Conservation (phyloP, 2,797 vertebrate species). For the Amblyraja radiata region DNA sequence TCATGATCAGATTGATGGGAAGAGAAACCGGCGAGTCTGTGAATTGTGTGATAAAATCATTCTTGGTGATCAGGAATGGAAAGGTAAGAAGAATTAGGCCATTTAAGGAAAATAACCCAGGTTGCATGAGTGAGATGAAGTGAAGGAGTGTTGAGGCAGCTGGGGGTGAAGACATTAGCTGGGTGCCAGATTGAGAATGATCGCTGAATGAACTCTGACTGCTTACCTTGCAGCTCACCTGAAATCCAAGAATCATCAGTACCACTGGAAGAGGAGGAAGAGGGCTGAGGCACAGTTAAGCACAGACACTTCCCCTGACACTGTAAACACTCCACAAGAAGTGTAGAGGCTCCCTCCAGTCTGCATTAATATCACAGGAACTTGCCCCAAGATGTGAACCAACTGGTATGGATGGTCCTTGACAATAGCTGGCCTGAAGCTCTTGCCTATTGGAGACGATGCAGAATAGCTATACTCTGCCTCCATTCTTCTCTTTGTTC, state of each 20-base stretch:
- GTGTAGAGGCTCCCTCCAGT: neutral
- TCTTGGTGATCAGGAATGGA: constrained; percentile 87
- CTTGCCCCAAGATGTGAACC: neutral
- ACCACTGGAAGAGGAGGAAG: constrained; percentile 73
- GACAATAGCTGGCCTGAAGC: neutral
- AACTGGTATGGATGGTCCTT: neutral
- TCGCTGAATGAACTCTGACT: constrained; percentile 25
- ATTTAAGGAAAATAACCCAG: rapidly evolving
- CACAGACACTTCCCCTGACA: neutral
- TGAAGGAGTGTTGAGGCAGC: constrained; percentile 18
- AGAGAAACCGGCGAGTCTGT: constrained; percentile 66
- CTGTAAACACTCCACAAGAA: neutral
- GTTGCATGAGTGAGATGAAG: neutral
- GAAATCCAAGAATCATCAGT: constrained; percentile 80
- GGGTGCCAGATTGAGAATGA: constrained; percentile 35
- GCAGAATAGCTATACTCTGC: neutral
- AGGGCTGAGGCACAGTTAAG: constrained; percentile 45
- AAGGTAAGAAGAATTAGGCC: constrained; percentile 59
- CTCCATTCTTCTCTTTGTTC: neutral
- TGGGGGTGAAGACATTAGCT: constrained; percentile 39
- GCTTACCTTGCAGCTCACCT: constrained; percentile 67
- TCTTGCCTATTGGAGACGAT: neutral
- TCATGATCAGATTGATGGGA: constrained; percentile 57
- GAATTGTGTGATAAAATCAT: constrained; percentile 77
- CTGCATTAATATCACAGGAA: neutral